Evolutionary conservation across 2,113 vertebrate genomes (phyloP), one percentile per base, ranked within the genome.

Genomic region (Aix galericulata): DNA sequence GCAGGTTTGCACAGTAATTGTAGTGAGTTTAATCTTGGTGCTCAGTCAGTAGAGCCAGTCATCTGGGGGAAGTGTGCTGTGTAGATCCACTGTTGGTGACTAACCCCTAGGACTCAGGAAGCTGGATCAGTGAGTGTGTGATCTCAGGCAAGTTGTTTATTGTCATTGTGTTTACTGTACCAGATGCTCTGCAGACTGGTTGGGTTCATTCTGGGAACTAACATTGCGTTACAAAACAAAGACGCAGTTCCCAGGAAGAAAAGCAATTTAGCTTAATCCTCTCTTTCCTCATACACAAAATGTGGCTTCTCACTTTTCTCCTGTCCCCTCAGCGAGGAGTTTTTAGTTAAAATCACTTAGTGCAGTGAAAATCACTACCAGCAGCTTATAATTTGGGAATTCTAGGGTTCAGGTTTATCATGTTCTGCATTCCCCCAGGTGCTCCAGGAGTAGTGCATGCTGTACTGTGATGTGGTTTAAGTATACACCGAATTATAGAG

Each of bases 141-240:
- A 93, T 68, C 90, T 89, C 93, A 48, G 69, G 89, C 83, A 93
- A 86, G 58, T 91, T 95, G 89, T 93, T 96, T 96, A 38, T 93
- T 86, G 64, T 86, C 81, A 42, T 89, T 42, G 1, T 95, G 77
- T 94, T 94, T 94, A 86, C 77, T 84, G 77, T 82, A 84, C 86
- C 94, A 92, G 92, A 92, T 87, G 86, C 88, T 95, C 91, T 60
- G 21, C 88, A 76, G 8, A 64, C 58, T 91, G 56, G 34, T 72
- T 84, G 31, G 46, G 52, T 76, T 94, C 53, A 44, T 91, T 91
- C 55, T 14, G 86, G 91, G 83, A 94, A 60, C 60, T 88, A 75
- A 83, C 77, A 69, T 66, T 90, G 88, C 67, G 60, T 81, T 81
- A 78, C 64, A 81, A 40, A 56, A 67, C 64, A 52, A 60, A 92